Base-by-base conservation (phyloP, 2,888 invertebrate genomes). In the Serripes groenlandicus region DNA sequence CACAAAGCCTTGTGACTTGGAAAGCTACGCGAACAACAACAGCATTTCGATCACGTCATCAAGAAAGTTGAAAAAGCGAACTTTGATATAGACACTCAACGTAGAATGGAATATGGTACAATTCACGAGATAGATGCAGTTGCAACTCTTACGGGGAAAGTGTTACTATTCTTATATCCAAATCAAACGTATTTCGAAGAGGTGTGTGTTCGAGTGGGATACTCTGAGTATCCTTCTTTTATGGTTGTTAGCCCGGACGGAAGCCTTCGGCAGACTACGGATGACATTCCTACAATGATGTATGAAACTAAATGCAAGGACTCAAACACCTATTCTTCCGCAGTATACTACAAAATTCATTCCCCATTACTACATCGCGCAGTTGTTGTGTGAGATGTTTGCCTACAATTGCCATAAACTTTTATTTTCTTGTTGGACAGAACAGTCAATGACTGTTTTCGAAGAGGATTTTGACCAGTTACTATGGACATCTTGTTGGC, bases 241-340 rank as follows among this genome's bases (percentile, higher is more conserved):
- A n/a, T 64, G 32, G 35, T 64, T 64, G 64, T 64, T 1, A 64
- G 64, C 21, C 64, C 64, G 2, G 64, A 34, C 21, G 64, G 64
- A 64, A 64, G 64, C 21, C n/a, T 64, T 7, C 15, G 64, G 35
- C 3, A 32, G 15, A 21, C 4, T 15, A 9, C 3, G 34, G 34
- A 34, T 21, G 21, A 2, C 3, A 35, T 3, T 9, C 54, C 54
- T 15, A 28, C 32, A 2, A 9, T 64, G 62, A 83, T 52, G 26
- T 35, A 84, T 34, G 87, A 87, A 70, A 66, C 58, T 3, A 87
- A 87, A 71, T n/a, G 32, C 21, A 34, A 23, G n/a, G 5, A 5
- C 9, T n/a, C 18, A 15, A 66, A 66, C 15, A 32, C 62, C 5
- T 68, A 35, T 18, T 21, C 21, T 26, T 21, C 52, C 0, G 35